Conservation (phyloP, 2,797 vertebrate species). For the Lutjanus argentimaculatus region DNA sequence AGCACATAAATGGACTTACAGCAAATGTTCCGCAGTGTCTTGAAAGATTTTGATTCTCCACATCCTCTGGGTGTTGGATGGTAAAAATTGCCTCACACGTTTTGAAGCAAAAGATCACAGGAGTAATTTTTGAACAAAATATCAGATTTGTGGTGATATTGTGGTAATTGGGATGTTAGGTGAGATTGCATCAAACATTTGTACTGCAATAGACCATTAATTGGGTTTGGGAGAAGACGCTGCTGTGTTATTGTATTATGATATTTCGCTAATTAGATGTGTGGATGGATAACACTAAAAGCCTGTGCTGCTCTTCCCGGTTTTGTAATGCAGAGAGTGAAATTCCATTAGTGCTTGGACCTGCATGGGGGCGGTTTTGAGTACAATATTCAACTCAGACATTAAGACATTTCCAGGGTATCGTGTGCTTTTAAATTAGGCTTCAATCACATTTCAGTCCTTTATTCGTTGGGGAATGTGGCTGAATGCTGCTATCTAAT, state of each 20-base stretch:
- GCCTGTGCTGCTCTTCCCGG: constrained; percentile 55
- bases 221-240: constrained; percentile 74
- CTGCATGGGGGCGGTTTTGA: constrained; percentile 20
- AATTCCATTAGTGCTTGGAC: constrained; percentile 67
- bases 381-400: constrained; percentile 37
- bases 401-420: constrained; percentile 58
- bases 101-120: constrained; percentile 53
- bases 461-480: constrained; percentile 30
- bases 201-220: constrained; percentile 71
- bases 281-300: constrained; percentile 69
- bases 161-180: constrained; percentile 71
- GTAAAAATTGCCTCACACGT: constrained; percentile 18
- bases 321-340: constrained; percentile 48
- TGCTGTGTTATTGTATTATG: constrained; percentile 74
- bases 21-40: constrained; percentile 34
- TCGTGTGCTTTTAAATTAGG: constrained; percentile 44
- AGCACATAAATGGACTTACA: constrained; percentile 54
- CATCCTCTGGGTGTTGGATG: constrained; percentile 14
- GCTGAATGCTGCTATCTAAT: constrained; percentile 44
- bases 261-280: constrained; percentile 80
- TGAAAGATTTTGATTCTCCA: constrained; percentile 25
- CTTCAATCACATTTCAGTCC: constrained; percentile 45
- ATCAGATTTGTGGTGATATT: constrained; percentile 35
- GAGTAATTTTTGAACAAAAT: constrained; percentile 28
- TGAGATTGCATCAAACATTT: constrained; percentile 77